A percentile compares a stretch with the other conserved stretches of the same genome.
phyloP scores from a whole-genome alignment of 2,113 vertebrate species.

The Apaloderma vittatum region DNA sequence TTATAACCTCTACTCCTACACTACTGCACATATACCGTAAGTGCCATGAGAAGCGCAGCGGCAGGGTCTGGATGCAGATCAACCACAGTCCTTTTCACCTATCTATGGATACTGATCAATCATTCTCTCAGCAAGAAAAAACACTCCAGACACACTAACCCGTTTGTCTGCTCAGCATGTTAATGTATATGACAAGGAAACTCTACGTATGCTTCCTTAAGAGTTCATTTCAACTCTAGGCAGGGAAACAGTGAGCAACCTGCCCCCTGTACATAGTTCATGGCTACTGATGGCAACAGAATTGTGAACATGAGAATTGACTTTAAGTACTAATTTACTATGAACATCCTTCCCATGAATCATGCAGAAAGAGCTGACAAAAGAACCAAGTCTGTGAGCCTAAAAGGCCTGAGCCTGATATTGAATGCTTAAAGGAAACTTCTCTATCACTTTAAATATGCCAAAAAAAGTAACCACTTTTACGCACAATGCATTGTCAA shows the following conservation, averaged over 20 bases:
- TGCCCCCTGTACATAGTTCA: not conserved
- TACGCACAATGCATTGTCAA: not conserved
- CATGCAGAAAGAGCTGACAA: not conserved
- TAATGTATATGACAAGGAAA: not conserved
- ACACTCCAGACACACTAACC: not conserved
- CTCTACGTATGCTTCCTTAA: not conserved
- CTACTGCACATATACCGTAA: not conserved
- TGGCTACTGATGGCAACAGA: not conserved
- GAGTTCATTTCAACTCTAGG: not conserved
- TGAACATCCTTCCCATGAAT: not conserved
- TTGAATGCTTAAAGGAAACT: not conserved
- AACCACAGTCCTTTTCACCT: not conserved
- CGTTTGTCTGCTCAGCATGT: not conserved
- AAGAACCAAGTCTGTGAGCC: not conserved
- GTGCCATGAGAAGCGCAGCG: not conserved
- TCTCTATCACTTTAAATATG: not conserved
- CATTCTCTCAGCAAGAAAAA: not conserved
- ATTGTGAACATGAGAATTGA: not conserved
- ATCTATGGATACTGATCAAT: not conserved
- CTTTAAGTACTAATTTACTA: not conserved
- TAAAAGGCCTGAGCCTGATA: not conserved
- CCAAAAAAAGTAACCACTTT: not conserved
- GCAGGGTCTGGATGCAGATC: not conserved
- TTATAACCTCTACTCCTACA: not conserved
- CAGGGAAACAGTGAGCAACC: not conserved